Base-by-base conservation (phyloP, 1,140 invertebrate species). In the Geopemphigus sp. region DNA sequence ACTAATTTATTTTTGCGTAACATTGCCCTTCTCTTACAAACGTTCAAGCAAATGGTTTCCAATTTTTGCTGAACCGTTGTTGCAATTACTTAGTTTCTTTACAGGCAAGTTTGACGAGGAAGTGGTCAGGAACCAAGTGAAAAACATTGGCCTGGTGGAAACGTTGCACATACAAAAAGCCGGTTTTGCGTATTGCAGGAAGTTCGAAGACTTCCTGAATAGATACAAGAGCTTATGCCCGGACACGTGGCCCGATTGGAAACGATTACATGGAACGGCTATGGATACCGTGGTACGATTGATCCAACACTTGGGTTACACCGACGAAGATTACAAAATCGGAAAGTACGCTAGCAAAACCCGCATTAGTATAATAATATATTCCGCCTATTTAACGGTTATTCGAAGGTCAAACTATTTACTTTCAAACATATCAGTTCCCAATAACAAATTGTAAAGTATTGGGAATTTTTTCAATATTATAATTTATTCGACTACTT, bases 151-250 rank as follows among this genome's bases (percentile, higher is more conserved):
- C 1, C 84, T 93, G 59, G 86, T 92, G 84, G 90, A 92, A 80
- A 89, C 90, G 81, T 89, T 91, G 0, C 86, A 89, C 83, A 87
- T 93, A 10, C 88, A 89, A 81, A 86, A 90, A 68, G 88, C 88
- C 15, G 92, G 92, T 10, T 92, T 89, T 83, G 91, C 90, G 78
- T 91, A 89, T 83, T 87, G 89, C 73, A 86, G 91, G 81, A 84
- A 86, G n/a, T 92, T 91, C 84, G 85, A 86, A 11, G 87, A 88
- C 82, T 93, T 93, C 84, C 87, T 93, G 80, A 84, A 85, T 45
- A 87, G 90, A 17, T 94, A 94, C 85, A 93, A 93, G 85, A 88
- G 93, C 86, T 87, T 94, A 22, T 91, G 88, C 11, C 83, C 85
- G 12, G 85, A 89, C 57, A 94, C 92, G 8, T 94, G 93, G 93